Conservation (phyloP, 2,888 invertebrate genomes). For the Drosophila robusta region DNA sequence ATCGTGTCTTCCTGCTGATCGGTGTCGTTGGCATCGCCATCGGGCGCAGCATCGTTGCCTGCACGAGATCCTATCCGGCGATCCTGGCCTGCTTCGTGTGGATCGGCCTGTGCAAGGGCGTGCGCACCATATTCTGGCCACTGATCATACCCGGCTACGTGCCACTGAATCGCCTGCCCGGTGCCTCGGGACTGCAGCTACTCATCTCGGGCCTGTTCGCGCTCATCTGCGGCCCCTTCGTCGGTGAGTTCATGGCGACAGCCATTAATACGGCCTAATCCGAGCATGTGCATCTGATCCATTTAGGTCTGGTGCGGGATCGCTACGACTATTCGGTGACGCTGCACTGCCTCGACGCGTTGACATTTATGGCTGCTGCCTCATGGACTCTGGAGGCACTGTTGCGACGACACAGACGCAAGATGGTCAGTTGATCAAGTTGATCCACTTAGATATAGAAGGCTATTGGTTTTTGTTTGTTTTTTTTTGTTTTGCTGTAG, state of each 20-base stretch:
- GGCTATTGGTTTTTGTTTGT: background rate
- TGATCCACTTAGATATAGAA: background rate
- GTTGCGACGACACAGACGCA: constrained; percentile 65
- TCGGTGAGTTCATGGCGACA: constrained; percentile 86
- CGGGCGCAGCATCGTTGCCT: constrained; percentile 87
- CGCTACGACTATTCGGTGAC: constrained; percentile 87
- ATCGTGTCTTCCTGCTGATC: constrained; percentile 89
- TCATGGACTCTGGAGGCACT: constrained; percentile 88
- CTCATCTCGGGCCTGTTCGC: constrained; percentile 89
- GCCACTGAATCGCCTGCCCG: constrained; percentile 89
- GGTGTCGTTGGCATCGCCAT: constrained; percentile 89
- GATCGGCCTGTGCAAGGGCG: constrained; percentile 90
- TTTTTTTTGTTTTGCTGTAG: constrained; percentile 29
- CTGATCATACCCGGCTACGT: constrained; percentile 90
- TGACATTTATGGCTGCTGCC: constrained; percentile 88
- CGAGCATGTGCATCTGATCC: background rate
- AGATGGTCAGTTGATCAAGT: constrained; percentile 32
- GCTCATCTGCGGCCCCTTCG: constrained; percentile 88
- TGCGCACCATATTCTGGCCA: constrained; percentile 91
- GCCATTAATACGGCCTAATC: background rate
- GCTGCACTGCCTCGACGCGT: constrained; percentile 88
- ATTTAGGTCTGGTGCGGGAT: constrained; percentile 89
- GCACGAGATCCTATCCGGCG: constrained; percentile 87
- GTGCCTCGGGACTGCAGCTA: constrained; percentile 89
- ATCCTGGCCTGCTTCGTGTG: constrained; percentile 88